phyloP scores from a whole-genome alignment of 2,888 invertebrate genomes.

The Entomobrya multifasciata region DNA sequence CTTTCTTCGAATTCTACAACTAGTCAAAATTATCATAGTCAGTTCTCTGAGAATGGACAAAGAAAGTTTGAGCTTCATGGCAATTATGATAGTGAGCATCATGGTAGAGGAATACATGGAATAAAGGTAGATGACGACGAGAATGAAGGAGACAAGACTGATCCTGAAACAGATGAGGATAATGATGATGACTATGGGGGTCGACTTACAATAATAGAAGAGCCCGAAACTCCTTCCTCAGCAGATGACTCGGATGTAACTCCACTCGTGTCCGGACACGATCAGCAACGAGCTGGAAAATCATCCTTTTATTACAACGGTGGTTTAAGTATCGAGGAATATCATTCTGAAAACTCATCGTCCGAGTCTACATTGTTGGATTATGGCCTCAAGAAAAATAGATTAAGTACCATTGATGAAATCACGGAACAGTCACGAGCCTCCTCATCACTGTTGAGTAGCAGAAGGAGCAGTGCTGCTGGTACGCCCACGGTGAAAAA shows the following conservation, averaged over 20 bases:
- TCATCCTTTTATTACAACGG: slow-evolving; percentile 63
- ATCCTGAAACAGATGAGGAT: slow-evolving; percentile 73
- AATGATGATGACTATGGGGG: slow-evolving; percentile 77
- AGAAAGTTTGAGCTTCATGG: slow-evolving; percentile 66
- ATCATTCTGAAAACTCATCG: slow-evolving; percentile 72
- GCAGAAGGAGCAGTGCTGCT: slow-evolving; percentile 7
- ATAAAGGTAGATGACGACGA: slow-evolving; percentile 54
- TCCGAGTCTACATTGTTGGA: slow-evolving; percentile 66
- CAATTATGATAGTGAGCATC: slow-evolving; percentile 68
- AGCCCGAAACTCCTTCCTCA: slow-evolving; percentile 77
- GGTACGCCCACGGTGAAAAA: not conserved
- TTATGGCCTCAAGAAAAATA: slow-evolving; percentile 71
- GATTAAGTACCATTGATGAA: slow-evolving; percentile 79
- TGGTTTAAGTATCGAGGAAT: slow-evolving; percentile 77
- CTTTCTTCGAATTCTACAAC: slow-evolving; percentile 23
- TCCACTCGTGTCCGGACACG: slow-evolving; percentile 69
- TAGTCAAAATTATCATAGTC: slow-evolving; percentile 47
- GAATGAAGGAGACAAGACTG: slow-evolving; percentile 78
- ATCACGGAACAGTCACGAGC: slow-evolving; percentile 76
- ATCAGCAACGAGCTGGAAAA: slow-evolving; percentile 55
- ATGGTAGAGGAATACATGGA: slow-evolving; percentile 31
- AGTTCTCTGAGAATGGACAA: slow-evolving; percentile 49
- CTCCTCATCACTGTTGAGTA: slow-evolving; percentile 63
- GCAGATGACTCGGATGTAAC: slow-evolving; percentile 77
- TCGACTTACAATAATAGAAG: slow-evolving; percentile 76